These are phyloP conservation scores for Magallana ariakensis DNA, from an alignment of 1,140 invertebrate genomes.

Conservation along the genomic window DNA sequence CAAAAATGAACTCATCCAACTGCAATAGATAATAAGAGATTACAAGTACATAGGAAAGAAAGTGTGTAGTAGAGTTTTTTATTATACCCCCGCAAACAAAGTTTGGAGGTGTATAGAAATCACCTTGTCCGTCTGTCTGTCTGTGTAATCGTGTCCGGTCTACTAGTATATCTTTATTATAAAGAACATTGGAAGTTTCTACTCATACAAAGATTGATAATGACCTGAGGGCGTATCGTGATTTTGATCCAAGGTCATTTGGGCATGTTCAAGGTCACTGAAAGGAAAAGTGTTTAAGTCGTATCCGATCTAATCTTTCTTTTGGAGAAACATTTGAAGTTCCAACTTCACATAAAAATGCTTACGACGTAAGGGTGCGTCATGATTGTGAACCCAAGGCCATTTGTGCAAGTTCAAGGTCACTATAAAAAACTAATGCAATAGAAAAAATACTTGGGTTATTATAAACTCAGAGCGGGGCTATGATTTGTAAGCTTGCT, in stretches of 20 bases:
- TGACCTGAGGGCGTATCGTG: background rate
- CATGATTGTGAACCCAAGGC: background rate
- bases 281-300: background rate
- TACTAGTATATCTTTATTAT: background rate
- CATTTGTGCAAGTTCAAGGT: background rate
- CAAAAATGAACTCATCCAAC: no score
- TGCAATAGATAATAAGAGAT: no score
- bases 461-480: no score
- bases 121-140: no score
- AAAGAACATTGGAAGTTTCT: background rate
- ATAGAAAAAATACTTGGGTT: no score
- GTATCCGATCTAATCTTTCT: background rate
- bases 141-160: no score
- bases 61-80: no score
- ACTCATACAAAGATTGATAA: background rate
- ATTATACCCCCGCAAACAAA: no score
- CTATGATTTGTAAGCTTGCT: no score
- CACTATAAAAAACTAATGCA: background rate
- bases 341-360: background rate
- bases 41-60: no score
- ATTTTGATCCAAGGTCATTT: background rate
- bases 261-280: background rate
- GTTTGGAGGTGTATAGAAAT: no score
- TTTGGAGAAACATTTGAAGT: background rate
- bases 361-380: background rate